Evolutionary conservation across 2,888 invertebrate species (phyloP).

Genomic region (Drosophila planitibia): DNA sequence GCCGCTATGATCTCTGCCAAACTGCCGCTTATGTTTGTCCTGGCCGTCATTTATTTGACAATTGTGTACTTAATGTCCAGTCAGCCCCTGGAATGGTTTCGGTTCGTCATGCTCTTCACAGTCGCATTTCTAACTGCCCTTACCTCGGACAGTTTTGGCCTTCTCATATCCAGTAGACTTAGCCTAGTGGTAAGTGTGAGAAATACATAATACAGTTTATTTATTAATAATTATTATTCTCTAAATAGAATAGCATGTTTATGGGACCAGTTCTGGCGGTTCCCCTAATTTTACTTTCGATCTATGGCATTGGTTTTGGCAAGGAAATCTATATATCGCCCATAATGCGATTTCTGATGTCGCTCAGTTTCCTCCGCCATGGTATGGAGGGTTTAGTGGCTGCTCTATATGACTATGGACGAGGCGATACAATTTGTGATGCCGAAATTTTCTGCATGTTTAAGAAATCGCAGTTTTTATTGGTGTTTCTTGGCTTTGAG

Average conservation of each 20-base stretch:
- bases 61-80: conserved; percentile 91
- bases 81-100: conserved; percentile 90
- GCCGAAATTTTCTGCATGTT: conserved; percentile 91
- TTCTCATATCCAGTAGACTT: conserved; percentile 90
- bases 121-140: conserved; percentile 90
- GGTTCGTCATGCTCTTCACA: conserved; percentile 89
- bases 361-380: conserved; percentile 93
- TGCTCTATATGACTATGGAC: conserved; percentile 91
- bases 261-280: conserved; percentile 94
- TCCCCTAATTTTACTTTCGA: conserved; percentile 94
- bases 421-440: conserved; percentile 91
- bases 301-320: conserved; percentile 94
- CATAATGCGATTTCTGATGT: conserved; percentile 91
- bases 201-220: background rate
- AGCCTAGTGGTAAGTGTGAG: conserved; percentile 90
- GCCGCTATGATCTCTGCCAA: conserved; percentile 90
- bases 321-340: conserved; percentile 89
- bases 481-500: conserved; percentile 91
- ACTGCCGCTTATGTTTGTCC: conserved; percentile 89
- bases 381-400: conserved; percentile 92
- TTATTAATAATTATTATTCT: background rate
- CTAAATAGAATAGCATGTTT: conserved; percentile 93
- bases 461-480: conserved; percentile 90
- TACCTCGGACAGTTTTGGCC: conserved; percentile 92
- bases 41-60: conserved; percentile 89